phyloP scores from a whole-genome alignment of 35 echinoderm and acorn worm species.

The Lytechinus pictus region DNA sequence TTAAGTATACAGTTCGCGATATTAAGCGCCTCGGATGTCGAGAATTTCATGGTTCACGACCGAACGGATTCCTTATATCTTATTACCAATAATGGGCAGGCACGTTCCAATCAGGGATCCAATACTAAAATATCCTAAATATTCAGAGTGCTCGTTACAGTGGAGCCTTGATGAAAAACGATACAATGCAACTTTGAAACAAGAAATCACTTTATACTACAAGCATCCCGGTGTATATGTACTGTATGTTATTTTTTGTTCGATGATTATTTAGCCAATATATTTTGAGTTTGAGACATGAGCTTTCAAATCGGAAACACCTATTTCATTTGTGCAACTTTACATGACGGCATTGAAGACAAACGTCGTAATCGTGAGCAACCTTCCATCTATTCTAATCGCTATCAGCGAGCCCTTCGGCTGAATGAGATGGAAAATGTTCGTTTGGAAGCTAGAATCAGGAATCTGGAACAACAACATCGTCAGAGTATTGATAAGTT shows the following conservation, averaged over 20 bases:
- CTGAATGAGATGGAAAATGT: constrained; percentile 36
- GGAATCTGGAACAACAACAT: background rate
- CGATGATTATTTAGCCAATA: no score
- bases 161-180: background rate
- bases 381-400: constrained; percentile 43
- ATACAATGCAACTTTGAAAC: no score
- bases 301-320: background rate
- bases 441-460: constrained; percentile 18
- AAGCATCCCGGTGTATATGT: no score
- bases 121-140: background rate
- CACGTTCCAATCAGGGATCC: background rate
- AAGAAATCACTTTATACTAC: no score
- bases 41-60: constrained; percentile 11
- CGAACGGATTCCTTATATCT: background rate
- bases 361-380: constrained; percentile 34
- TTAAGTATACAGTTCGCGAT: background rate
- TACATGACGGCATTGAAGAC: background rate
- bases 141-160: background rate
- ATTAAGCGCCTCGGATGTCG: background rate
- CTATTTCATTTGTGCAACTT: background rate
- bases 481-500: background rate
- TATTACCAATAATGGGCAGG: background rate
- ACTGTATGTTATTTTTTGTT: no score
- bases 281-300: background rate
- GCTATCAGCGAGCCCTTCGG: constrained; percentile 44